Conservation (phyloP, 2,888 invertebrate species). For the Philaethria dido region DNA sequence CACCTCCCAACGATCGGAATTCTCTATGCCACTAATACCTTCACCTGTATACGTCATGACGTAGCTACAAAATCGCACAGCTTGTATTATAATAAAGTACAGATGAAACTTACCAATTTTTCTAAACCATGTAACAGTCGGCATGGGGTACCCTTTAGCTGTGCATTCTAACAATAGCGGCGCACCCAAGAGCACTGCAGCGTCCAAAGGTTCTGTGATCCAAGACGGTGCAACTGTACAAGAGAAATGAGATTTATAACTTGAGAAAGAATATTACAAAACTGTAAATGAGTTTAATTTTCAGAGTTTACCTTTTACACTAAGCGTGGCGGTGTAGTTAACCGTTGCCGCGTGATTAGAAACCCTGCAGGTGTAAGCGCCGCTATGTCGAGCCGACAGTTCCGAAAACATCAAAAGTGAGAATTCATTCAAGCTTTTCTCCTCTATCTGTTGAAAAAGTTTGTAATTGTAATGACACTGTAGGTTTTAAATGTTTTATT, state of each 20-base stretch:
- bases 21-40: conserved; percentile 45
- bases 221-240: conserved; percentile 18
- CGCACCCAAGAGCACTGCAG: conserved; percentile 87
- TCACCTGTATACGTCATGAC: conserved; percentile 27
- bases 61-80: too few species aligned
- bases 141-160: conserved; percentile 89
- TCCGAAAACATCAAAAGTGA: conserved; percentile 88
- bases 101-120: conserved; percentile 60
- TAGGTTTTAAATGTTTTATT: neutral
- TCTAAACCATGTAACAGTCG: conserved; percentile 86
- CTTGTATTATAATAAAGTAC: neutral
- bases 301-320: conserved; percentile 84
- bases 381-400: conserved; percentile 86
- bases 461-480: neutral
- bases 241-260: neutral
- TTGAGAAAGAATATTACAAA: conserved; percentile 43
- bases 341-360: conserved; percentile 87
- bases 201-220: conserved; percentile 86
- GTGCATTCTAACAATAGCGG: conserved; percentile 88
- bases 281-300: neutral
- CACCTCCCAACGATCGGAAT: conserved; percentile 44
- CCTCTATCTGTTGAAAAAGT: conserved; percentile 77
- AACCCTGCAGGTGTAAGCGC: conserved; percentile 88
- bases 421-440: conserved; percentile 87
- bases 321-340: conserved; percentile 86